These are phyloP conservation scores for Brenthis ino DNA, from an alignment of 2,888 invertebrate genomes.

Conservation along the genomic window DNA sequence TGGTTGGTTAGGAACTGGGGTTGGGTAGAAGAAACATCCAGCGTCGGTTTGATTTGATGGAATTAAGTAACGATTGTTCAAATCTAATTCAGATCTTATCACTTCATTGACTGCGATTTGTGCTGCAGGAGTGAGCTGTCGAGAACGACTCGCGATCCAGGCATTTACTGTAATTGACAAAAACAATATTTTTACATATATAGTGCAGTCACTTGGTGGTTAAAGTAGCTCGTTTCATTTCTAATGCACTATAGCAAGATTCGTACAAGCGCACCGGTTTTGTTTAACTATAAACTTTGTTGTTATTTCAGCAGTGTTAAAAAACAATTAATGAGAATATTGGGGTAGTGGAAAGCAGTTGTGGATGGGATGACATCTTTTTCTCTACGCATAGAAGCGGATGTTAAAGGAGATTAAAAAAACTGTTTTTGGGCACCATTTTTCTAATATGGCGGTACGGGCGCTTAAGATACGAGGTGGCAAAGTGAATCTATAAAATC, in stretches of 20 bases:
- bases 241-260: no score
- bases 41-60: slow-evolving; percentile 51
- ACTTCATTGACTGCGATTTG: slow-evolving; percentile 47
- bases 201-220: neutral
- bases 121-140: slow-evolving; percentile 45
- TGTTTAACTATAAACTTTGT: no score
- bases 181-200: neutral
- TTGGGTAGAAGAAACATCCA: slow-evolving; percentile 68
- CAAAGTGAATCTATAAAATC: no score
- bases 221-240: no score
- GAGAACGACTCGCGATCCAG: slow-evolving; percentile 66
- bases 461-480: no score
- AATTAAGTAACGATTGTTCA: slow-evolving; percentile 53
- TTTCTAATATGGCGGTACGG: no score
- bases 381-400: no score
- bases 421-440: no score
- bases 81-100: slow-evolving; percentile 48
- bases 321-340: neutral
- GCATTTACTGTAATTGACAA: slow-evolving; percentile 58
- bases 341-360: neutral
- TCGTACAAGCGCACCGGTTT: no score
- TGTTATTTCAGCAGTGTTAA: no score
- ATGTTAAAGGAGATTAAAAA: no score
- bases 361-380: no score
- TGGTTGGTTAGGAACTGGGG: slow-evolving; percentile 46